Evolutionary conservation across 92 coral and sea anemone genomes (phyloP).

Genomic region (Paragorgia papillata): DNA sequence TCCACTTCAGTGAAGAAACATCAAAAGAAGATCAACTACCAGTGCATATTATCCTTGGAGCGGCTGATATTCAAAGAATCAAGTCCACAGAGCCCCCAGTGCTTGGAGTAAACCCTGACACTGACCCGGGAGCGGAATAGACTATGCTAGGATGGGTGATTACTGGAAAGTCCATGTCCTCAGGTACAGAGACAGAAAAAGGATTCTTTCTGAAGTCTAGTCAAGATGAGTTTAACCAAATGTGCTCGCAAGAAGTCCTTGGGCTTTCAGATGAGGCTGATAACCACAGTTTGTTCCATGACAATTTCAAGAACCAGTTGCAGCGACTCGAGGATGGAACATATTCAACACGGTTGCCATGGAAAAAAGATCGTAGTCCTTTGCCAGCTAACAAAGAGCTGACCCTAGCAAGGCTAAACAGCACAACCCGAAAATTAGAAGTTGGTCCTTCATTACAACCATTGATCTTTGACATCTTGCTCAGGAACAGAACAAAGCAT

Average conservation of each 20-base stretch:
- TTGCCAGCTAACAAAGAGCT: slow-evolving; percentile 59
- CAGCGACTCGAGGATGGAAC: slow-evolving; percentile 48
- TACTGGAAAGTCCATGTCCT: slow-evolving; percentile 24
- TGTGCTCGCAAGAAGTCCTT: slow-evolving; percentile 69
- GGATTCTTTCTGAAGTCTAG: slow-evolving; percentile 52
- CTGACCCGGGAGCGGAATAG: too few species aligned
- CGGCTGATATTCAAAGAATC: slow-evolving; percentile 57
- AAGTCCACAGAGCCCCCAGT: slow-evolving; percentile 53
- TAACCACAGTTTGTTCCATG: slow-evolving; percentile 22
- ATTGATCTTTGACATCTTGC: slow-evolving; percentile 5
- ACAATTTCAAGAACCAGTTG: slow-evolving; percentile 54
- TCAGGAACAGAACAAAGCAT: slow-evolving; percentile 46
- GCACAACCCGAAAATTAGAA: slow-evolving; percentile 64
- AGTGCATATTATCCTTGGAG: slow-evolving; percentile 61
- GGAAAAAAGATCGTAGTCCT: slow-evolving; percentile 60
- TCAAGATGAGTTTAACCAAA: slow-evolving; percentile 55
- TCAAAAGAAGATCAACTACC: slow-evolving; percentile 47
- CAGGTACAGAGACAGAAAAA: slow-evolving; percentile 46
- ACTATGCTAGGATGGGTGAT: too few species aligned
- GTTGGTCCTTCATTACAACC: slow-evolving; percentile 2
- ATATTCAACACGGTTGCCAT: slow-evolving; percentile 63
- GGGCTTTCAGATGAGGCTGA: slow-evolving; percentile 56
- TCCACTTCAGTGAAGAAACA: slow-evolving; percentile 57
- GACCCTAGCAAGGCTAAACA: slow-evolving; percentile 49
- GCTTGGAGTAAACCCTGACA: slow-evolving; percentile 58